phyloP scores from a whole-genome alignment of 2,888 invertebrate species.

The Helicoverpa assulta region DNA sequence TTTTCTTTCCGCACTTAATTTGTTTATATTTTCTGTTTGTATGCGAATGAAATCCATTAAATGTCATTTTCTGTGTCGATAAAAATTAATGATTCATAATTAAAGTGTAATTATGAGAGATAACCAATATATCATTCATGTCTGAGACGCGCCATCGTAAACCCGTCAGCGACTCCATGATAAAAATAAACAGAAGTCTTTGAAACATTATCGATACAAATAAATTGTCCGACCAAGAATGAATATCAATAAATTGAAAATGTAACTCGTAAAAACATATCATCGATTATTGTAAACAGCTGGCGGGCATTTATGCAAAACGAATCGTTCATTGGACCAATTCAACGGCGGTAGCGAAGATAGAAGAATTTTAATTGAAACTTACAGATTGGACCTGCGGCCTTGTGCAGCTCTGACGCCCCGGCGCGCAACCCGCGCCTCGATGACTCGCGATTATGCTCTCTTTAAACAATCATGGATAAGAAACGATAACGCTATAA shows the following conservation, averaged over 20 bases:
- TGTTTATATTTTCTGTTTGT: constrained; percentile 60
- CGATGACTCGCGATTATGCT: constrained; percentile 38
- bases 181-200: constrained; percentile 86
- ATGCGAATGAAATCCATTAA: constrained; percentile 49
- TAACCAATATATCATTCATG: constrained; percentile 70
- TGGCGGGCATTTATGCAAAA: constrained; percentile 89
- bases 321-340: constrained; percentile 83
- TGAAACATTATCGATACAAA: constrained; percentile 85
- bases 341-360: constrained; percentile 86
- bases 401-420: constrained; percentile 39
- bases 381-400: constrained; percentile 67
- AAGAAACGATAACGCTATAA: constrained; percentile 25
- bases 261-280: constrained; percentile 88
- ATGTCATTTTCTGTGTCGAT: constrained; percentile 60
- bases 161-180: constrained; percentile 74
- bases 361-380: constrained; percentile 79
- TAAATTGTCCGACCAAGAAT: constrained; percentile 86
- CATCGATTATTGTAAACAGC: constrained; percentile 89
- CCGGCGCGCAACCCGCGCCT: constrained; percentile 30
- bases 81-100: constrained; percentile 66
- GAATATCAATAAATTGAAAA: constrained; percentile 89
- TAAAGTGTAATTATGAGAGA: constrained; percentile 73
- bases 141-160: constrained; percentile 73
- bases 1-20: constrained; percentile 65
- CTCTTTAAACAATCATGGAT: constrained; percentile 31